A percentile compares a stretch with the other conserved stretches of the same genome.
Evolutionary conservation across 2,888 invertebrate genomes (phyloP).

Genomic region (Erynnis tages): DNA sequence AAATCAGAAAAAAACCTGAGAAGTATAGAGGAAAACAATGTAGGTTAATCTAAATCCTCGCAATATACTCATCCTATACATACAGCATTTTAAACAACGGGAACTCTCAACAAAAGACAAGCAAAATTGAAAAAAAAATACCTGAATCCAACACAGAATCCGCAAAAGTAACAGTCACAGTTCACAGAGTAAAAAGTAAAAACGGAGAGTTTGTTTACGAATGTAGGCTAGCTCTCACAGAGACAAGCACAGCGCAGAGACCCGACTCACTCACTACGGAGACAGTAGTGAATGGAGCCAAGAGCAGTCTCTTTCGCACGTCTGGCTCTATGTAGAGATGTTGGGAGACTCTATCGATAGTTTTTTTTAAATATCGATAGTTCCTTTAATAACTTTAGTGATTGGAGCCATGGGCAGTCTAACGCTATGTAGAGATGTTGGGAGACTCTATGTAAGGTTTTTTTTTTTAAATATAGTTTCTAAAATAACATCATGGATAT

Average conservation of each 20-base stretch:
- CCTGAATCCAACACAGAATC: conserved; percentile 40
- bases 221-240: conserved; percentile 19
- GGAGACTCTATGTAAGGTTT: conserved; percentile 1
- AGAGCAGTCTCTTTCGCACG: conserved; percentile 54
- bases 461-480: no score
- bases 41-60: background rate
- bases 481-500: no score
- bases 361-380: background rate
- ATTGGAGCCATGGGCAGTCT: conserved; percentile 45
- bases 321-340: conserved; percentile 18
- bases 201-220: conserved; percentile 19
- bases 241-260: conserved; percentile 50
- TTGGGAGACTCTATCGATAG: conserved; percentile 6
- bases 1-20: no score
- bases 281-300: conserved; percentile 45
- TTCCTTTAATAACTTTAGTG: no score
- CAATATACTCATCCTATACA: background rate
- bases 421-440: conserved; percentile 13
- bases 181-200: conserved; percentile 38
- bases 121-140: conserved; percentile 31
- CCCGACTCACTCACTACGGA: conserved; percentile 54
- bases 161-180: conserved; percentile 27
- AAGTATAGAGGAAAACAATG: background rate
- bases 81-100: background rate
- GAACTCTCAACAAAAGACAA: background rate